Conservation (phyloP, 2,113 vertebrate species). For the Tupaia tana region DNA sequence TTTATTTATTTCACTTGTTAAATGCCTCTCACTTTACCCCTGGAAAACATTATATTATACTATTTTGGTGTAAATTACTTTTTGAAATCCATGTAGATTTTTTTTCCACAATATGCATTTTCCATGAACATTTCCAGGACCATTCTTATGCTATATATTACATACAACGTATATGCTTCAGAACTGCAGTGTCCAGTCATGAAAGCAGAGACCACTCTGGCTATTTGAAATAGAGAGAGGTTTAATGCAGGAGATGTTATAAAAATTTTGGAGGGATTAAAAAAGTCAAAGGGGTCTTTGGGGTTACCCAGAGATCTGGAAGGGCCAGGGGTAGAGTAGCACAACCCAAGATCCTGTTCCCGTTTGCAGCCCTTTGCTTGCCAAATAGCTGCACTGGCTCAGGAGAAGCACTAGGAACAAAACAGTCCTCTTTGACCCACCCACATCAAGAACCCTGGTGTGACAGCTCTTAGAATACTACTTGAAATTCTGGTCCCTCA, state of each 20-base stretch:
- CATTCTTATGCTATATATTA: not conserved
- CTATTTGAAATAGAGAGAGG: not conserved
- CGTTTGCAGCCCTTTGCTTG: not conserved
- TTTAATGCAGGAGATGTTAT: not conserved
- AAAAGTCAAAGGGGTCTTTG: not conserved
- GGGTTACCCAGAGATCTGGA: not conserved
- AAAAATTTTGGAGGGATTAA: not conserved
- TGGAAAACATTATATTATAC: not conserved
- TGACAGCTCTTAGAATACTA: not conserved
- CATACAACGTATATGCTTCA: not conserved
- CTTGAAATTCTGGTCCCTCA: not conserved
- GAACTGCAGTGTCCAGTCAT: not conserved
- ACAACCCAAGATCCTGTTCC: not conserved
- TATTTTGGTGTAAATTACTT: too few species aligned
- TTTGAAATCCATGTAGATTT: too few species aligned
- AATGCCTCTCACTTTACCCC: not conserved
- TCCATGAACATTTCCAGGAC: too few species aligned
- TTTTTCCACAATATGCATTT: too few species aligned
- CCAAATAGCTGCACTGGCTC: not conserved
- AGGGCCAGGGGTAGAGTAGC: not conserved
- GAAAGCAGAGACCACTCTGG: not conserved
- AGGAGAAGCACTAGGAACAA: not conserved
- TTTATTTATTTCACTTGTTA: not conserved
- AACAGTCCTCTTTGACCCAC: not conserved
- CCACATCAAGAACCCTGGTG: rapidly evolving